These are phyloP conservation scores for Piaya cayana DNA, from an alignment of 2,113 vertebrate genomes.

Conservation along the genomic window DNA sequence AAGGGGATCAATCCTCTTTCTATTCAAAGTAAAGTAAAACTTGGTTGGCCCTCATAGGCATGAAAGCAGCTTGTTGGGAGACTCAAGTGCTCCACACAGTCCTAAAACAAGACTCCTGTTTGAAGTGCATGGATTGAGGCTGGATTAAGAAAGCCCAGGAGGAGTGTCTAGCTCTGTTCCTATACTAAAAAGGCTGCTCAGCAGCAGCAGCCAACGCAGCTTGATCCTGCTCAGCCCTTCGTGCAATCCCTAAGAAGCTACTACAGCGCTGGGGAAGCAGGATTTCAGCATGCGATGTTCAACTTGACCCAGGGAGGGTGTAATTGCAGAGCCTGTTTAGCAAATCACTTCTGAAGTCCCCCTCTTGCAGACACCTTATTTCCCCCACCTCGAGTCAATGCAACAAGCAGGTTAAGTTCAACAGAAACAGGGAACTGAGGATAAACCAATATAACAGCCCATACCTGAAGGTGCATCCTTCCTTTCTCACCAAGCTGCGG, in stretches of 20 bases:
- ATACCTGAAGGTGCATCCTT: constrained; percentile 55
- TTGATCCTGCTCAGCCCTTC: neutral
- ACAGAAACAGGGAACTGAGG: neutral
- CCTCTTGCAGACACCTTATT: neutral
- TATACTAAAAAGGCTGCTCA: neutral
- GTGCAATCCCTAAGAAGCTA: fast-evolving
- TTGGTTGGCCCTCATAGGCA: neutral
- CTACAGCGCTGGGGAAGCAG: fast-evolving
- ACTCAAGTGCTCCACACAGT: neutral
- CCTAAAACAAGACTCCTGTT: constrained; percentile 19
- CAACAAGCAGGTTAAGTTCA: neutral
- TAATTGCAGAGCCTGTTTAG: neutral
- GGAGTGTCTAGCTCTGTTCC: neutral
- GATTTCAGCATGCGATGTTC: fast-evolving
- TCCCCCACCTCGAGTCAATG: neutral
- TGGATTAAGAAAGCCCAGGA: constrained; percentile 31
- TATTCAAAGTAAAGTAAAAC: neutral
- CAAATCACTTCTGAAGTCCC: neutral
- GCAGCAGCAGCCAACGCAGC: neutral
- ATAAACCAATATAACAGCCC: neutral
- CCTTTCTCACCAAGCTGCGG: neutral
- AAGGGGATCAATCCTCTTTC: neutral
- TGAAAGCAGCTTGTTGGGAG: neutral
- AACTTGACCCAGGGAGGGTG: fast-evolving
- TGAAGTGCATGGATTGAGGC: constrained; percentile 2